Percentiles rank a stretch among this genome's conserved stretches.
These are phyloP conservation scores for Tokudaia tokunoshimensis DNA, from an alignment of 2,797 vertebrate species.

Conservation along the genomic window DNA sequence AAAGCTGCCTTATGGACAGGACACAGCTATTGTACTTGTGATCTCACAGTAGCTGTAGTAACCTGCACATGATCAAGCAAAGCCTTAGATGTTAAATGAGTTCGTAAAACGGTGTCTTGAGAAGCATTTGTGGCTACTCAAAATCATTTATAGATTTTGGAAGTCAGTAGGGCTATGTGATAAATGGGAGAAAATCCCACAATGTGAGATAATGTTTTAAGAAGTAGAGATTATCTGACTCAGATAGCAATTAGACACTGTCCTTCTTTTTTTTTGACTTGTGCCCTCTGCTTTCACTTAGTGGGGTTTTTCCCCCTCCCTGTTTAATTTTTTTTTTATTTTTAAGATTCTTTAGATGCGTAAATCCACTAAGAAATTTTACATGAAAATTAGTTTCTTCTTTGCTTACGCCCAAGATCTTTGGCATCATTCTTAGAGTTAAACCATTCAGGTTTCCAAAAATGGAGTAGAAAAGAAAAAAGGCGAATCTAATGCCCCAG, in stretches of 20 bases:
- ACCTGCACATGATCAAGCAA: neutral
- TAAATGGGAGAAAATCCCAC: neutral
- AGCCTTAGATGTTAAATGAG: neutral
- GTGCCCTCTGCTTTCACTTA: neutral
- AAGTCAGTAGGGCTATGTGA: neutral
- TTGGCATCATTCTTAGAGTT: neutral
- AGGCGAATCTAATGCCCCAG: neutral
- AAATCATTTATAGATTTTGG: neutral
- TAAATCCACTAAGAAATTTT: neutral
- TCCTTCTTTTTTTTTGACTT: neutral
- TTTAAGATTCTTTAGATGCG: neutral
- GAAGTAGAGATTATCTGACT: neutral
- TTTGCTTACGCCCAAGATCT: neutral
- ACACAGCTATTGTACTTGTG: neutral
- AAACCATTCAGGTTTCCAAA: neutral
- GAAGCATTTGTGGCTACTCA: neutral
- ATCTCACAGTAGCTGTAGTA: neutral
- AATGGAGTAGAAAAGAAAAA: neutral
- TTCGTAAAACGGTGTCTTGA: neutral
- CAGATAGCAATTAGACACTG: neutral
- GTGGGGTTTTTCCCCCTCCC: neutral
- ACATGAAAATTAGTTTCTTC: neutral
- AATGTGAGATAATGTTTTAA: neutral
- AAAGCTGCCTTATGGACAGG: neutral
- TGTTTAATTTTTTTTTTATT: neutral